Evolutionary conservation across 2,113 vertebrate species (phyloP).

Genomic region (Dasyornis broadbenti): DNA sequence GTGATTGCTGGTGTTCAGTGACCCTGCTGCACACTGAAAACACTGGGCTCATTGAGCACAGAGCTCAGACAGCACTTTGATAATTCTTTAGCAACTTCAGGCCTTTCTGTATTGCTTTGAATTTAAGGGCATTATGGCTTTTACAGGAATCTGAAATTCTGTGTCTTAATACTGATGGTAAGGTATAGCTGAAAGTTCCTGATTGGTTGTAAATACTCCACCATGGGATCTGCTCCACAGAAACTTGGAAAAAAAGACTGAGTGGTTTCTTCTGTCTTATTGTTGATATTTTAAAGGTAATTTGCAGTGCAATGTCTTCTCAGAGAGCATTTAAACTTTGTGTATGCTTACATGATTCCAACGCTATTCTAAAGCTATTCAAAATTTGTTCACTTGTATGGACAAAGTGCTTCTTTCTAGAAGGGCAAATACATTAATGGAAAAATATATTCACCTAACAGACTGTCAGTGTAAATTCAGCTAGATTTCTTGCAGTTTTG

Average conservation of each 20-base stretch:
- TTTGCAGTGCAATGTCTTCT: background rate
- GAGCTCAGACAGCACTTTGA: background rate
- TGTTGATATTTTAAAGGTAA: background rate
- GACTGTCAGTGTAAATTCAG: background rate
- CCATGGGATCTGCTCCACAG: background rate
- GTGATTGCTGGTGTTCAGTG: background rate
- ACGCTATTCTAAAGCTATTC: background rate
- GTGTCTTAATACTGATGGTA: background rate
- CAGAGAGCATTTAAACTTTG: background rate
- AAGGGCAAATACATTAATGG: background rate
- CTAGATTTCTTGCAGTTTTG: background rate
- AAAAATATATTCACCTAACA: background rate
- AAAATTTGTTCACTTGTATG: background rate
- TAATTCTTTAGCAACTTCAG: background rate
- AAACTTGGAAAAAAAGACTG: background rate
- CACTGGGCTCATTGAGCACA: background rate
- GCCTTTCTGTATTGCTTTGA: background rate
- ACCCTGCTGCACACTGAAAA: background rate
- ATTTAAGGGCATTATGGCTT: background rate
- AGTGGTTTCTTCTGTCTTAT: background rate
- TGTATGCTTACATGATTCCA: background rate
- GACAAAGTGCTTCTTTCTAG: background rate
- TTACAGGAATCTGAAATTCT: background rate
- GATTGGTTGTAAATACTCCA: background rate
- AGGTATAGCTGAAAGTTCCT: background rate